Evolutionary conservation across 2,888 invertebrate genomes (phyloP).

Genomic region (Macrosoma leucophasiata): DNA sequence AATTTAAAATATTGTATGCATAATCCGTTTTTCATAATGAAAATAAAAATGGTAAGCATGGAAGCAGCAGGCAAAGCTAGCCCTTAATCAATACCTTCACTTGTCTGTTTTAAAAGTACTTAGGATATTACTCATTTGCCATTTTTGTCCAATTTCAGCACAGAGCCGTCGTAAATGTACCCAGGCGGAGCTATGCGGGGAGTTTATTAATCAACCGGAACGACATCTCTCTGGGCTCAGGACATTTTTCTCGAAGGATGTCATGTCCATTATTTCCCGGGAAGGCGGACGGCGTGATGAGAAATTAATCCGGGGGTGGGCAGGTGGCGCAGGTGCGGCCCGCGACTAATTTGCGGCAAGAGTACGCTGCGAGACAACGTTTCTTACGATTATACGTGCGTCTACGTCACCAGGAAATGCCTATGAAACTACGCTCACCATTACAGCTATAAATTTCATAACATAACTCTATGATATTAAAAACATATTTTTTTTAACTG

Average conservation of each 20-base stretch:
- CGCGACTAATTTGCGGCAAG: conserved; percentile 48
- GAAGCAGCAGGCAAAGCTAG: too few species aligned
- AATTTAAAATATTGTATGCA: too few species aligned
- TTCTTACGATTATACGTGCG: conserved; percentile 39
- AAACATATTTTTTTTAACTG: too few species aligned
- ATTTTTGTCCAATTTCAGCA: conserved; percentile 35
- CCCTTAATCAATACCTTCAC: too few species aligned
- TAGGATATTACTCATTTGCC: conserved; percentile 30
- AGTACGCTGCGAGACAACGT: conserved; percentile 37
- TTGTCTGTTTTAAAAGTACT: too few species aligned
- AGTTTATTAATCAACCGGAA: conserved; percentile 66
- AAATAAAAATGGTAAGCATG: too few species aligned
- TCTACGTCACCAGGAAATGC: conserved; percentile 33
- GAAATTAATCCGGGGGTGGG: conserved; percentile 69
- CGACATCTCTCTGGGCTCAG: conserved; percentile 51
- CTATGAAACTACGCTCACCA: too few species aligned
- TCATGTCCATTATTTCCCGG: conserved; percentile 58
- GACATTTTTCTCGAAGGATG: conserved; percentile 63
- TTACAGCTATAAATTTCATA: too few species aligned
- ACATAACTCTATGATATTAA: too few species aligned
- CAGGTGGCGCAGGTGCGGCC: conserved; percentile 51
- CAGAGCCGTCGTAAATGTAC: conserved; percentile 34
- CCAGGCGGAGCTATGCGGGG: conserved; percentile 27
- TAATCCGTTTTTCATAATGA: too few species aligned
- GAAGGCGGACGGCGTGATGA: conserved; percentile 61